phyloP scores from a whole-genome alignment of 1,140 invertebrate genomes.

The Procambarus clarkii region DNA sequence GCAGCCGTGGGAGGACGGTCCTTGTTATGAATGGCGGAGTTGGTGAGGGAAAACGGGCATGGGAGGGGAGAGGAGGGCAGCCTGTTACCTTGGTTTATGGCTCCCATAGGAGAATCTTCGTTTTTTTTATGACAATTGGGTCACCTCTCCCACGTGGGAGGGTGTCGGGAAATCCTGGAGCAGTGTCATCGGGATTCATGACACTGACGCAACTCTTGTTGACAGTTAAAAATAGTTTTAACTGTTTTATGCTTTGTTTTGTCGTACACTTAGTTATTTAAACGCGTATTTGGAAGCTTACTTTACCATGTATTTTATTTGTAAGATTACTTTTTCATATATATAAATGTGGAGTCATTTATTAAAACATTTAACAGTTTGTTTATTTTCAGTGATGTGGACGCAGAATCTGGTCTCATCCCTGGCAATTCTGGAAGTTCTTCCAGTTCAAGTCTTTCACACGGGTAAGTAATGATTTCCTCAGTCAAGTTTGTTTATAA shows the following conservation, averaged over 20 bases:
- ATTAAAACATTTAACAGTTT: neutral
- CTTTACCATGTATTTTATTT: too few species aligned
- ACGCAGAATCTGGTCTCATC: conserved; percentile 75
- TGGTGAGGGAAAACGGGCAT: neutral
- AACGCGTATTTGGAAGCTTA: too few species aligned
- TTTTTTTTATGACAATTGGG: neutral
- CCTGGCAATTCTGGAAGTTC: conserved; percentile 75
- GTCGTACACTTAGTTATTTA: too few species aligned
- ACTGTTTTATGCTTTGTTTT: too few species aligned
- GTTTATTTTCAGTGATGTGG: conserved; percentile 75
- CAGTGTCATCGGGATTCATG: neutral
- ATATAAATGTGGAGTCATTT: neutral
- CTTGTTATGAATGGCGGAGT: conserved; percentile 20
- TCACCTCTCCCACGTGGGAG: too few species aligned
- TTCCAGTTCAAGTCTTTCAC: conserved; percentile 76
- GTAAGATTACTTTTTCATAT: too few species aligned
- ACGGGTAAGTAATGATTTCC: conserved; percentile 71
- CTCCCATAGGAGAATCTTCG: neutral
- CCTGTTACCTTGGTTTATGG: neutral
- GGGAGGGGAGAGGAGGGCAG: neutral
- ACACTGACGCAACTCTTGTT: neutral
- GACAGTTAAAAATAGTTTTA: too few species aligned
- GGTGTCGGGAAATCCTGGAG: neutral
- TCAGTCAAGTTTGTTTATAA: too few species aligned
- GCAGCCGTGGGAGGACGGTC: neutral